Evolutionary conservation across 53 echinoderm and acorn worm genomes (phyloP).

Genomic region (Echinometra lucunter): DNA sequence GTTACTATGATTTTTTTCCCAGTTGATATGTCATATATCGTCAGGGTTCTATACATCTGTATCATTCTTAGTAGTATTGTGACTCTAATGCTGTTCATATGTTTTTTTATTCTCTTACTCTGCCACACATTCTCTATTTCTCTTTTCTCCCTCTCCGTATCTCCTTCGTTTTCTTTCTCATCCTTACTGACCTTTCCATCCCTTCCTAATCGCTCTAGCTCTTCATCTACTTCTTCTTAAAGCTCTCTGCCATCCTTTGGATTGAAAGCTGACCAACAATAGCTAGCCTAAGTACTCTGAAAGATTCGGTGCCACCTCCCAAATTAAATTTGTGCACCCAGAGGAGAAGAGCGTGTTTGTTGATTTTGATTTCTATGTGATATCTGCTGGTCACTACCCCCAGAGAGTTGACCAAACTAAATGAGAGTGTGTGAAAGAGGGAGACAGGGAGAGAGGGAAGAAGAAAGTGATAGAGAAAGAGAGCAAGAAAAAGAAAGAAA

Average conservation of each 20-base stretch:
- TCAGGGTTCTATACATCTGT: no score
- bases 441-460: background rate
- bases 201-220: background rate
- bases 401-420: conserved; percentile 41
- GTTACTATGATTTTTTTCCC: no score
- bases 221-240: background rate
- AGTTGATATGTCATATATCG: no score
- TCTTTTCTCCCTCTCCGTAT: no score
- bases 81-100: no score
- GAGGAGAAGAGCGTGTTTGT: conserved; percentile 23
- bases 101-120: background rate
- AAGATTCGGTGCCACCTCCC: conserved; percentile 43
- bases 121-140: background rate
- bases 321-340: conserved; percentile 47
- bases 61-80: no score
- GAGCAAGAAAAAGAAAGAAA: background rate
- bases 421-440: background rate
- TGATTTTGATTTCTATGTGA: conserved; percentile 48
- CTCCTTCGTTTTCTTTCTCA: background rate
- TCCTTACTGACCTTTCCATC: background rate
- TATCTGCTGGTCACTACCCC: conserved; percentile 42
- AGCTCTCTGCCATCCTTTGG: background rate
- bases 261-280: conserved; percentile 30
- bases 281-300: conserved; percentile 29
- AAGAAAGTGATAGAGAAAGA: background rate